Base-by-base conservation (phyloP, 2,113 vertebrate species). In the Ptilonorhynchus violaceus region DNA sequence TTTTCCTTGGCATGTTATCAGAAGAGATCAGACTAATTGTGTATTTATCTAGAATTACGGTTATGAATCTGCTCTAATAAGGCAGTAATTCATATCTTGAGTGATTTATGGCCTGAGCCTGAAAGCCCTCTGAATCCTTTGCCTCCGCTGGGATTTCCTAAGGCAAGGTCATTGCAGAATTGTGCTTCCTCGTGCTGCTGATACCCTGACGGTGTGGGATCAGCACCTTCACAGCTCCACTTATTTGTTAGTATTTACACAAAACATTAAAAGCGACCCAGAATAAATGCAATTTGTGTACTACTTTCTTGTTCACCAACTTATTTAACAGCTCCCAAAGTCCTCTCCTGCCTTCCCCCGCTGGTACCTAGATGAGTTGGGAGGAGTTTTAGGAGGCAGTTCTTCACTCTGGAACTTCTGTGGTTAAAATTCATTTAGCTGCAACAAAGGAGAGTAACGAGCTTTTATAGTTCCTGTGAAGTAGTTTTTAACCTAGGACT, bases 21-120 rank as follows among this genome's bases (percentile, higher is more conserved):
- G 85, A 93, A 82, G 63, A 92, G 85, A 94, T 96, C 92, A 88
- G 69, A 49, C 79, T 96, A 93, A 95, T 92, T 88, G 93, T 67
- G 39, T 82, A 74, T 88, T 93, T 96, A 94, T 96, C 78, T 95
- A 42, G 85, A 97, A 94, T 95, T 96, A 88, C 55, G 92, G 90
- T 94, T 94, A 94, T 64, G 85, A 93, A 93, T 94, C 82, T 91
- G 47, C 72, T 94, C 39, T 96, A 96, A 95, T 95, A 96, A 94
- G 93, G 93, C 79, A 91, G 83, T 95, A 96, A 95, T 88, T 95
- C 49, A 64, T 84, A 84, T 91, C 60, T 78, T 78, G 73, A 91
- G 58, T 94, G 96, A 96, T 95, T 96, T 94, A 95, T 24, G 46
- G 37, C 83, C 73, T 4, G 3, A 88, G 72, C n/a, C 86, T 91